Base-by-base conservation (phyloP, 2,113 vertebrate species). In the Corythaixoides concolor region DNA sequence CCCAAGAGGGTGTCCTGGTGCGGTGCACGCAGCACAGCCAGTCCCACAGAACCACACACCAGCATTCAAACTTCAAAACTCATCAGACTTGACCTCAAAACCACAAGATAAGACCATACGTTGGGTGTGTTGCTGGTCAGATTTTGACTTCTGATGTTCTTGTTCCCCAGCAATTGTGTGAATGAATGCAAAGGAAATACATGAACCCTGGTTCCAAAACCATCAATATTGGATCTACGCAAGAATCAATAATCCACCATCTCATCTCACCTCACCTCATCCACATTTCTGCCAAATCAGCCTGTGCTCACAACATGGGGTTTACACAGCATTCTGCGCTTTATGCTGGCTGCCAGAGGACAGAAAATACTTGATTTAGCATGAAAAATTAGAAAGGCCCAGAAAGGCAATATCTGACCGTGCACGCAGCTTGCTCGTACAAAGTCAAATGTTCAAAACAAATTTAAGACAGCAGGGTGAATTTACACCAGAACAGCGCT, bases 391-490 rank as follows among this genome's bases (percentile, higher is more conserved):
- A 83, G 81, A 63, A 95, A 92, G 78, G 39, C 62, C 33, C 60
- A 82, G 66, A 50, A 86, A 80, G 75, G 53, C 83, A 82, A 10
- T 39, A 85, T 66, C 75, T 88, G 90, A 86, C 83, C 85, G 45
- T 43, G 67, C 82, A 75, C 35, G 49, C 78, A 94, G 68, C 32
- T 41, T 62, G 39, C 27, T 78, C 73, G 73, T 94, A 68, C 26
- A 22, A 52, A 83, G 78, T 93, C 66, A 82, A 82, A 76, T 24
- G 70, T 66, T 90, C 83, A 73, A 64, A 90, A 60, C 33, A 79
- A 94, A 90, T 83, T 56, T 50, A 79, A 80, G 88, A 37, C 75
- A 93, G 52, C 45, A 60, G 70, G 53, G 58, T 75, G 82, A 95
- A 79, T 66, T 76, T 79, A 64, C n/a, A 89, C 49, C 67, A 80